Base-by-base conservation (phyloP, 2,888 invertebrate species). In the Drosophila borborema region DNA sequence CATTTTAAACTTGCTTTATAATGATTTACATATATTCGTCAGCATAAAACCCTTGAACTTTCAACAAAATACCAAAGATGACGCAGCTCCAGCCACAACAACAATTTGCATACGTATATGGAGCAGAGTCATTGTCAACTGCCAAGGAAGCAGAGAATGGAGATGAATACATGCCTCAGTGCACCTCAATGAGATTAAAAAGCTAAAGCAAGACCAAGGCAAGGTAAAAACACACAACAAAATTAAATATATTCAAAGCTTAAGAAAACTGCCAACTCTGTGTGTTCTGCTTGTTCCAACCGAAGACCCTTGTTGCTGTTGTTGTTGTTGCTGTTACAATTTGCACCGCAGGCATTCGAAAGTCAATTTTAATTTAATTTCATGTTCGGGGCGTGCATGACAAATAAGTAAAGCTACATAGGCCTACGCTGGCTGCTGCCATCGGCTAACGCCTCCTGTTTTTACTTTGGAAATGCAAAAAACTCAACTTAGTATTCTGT, bases 291-390 rank as follows among this genome's bases (percentile, higher is more conserved):
- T 20, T 45, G 43, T 43, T 18, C 5, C 18, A 10, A 18, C 10
- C 18, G 48, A 48, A 8, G 9, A 3, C 56, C 58, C 77, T 81
- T 72, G 73, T 69, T 72, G 55, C 46, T 64, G 20, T 20, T 64
- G 56, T 72, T 76, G 61, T 41, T 64, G 56, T 69, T 69, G 51
- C 48, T 65, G 54, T 51, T 58, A 66, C 72, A 59, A 61, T 43
- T 64, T 63, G 56, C 59, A 68, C 86, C 61, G 46, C 82, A 74
- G 89, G 89, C 80, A 62, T 72, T 64, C 59, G 48, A 60, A 67
- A 67, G 70, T 78, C 73, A 83, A 81, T 89, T 86, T 70, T 68
- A 83, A 86, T 83, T 75, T 74, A 86, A 81, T 86, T 86, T 51
- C 64, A 64, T 53, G 53, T 63, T 63, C 51, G 51, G 68, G 66